phyloP scores from a whole-genome alignment of 2,113 vertebrate genomes.

The Desmodus rotundus region DNA sequence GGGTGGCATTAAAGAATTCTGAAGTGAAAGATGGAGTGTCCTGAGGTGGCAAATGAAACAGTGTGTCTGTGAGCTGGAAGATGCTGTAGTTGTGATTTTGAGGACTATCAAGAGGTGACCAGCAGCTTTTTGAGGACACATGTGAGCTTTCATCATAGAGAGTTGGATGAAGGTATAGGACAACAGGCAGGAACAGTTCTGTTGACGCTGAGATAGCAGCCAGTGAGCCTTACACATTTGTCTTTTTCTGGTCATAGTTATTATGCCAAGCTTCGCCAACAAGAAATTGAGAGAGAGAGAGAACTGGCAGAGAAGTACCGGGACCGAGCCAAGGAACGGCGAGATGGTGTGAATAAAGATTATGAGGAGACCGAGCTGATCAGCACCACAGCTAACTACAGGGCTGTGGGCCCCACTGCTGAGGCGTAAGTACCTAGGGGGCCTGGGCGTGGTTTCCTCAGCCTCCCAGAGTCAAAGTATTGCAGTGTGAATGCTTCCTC shows the following conservation, averaged over 20 bases:
- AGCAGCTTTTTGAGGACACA: neutral
- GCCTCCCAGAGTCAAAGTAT: neutral
- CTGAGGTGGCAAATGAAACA: neutral
- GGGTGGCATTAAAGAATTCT: neutral
- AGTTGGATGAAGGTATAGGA: neutral
- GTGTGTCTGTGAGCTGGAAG: neutral
- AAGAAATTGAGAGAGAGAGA: slow-evolving; percentile 95
- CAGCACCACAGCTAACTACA: slow-evolving; percentile 97
- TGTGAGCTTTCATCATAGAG: neutral
- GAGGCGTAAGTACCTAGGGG: slow-evolving; percentile 87
- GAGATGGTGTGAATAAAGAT: slow-evolving; percentile 97
- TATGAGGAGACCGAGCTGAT: slow-evolving; percentile 98
- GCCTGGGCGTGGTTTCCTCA: neutral
- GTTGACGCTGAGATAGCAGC: neutral
- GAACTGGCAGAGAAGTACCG: slow-evolving; percentile 97
- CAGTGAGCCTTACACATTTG: neutral
- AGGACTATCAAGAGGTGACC: neutral
- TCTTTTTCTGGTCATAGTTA: slow-evolving; percentile 82
- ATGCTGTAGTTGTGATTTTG: neutral
- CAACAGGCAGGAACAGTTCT: neutral
- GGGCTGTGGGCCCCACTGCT: slow-evolving; percentile 94
- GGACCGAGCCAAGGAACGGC: slow-evolving; percentile 93
- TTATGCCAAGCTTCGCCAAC: slow-evolving; percentile 97
- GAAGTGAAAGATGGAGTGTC: neutral
- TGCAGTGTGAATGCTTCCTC: neutral